phyloP scores from a whole-genome alignment of 2,113 vertebrate species.

The Dipodomys merriami region DNA sequence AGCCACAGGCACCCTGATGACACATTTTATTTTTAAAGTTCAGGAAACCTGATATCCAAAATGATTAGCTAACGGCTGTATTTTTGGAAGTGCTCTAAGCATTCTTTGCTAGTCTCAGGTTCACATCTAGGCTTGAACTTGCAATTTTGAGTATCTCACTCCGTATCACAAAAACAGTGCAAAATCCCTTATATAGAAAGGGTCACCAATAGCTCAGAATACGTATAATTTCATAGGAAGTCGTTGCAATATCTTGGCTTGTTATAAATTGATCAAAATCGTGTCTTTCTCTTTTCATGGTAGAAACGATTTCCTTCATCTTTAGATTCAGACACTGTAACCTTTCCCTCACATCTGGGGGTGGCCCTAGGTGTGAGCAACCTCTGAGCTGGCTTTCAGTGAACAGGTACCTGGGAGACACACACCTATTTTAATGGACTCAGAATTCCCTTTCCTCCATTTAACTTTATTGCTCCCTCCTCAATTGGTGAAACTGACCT shows the following conservation, averaged over 20 bases:
- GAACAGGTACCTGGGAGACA: neutral
- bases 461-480: neutral
- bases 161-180: neutral
- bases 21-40: neutral
- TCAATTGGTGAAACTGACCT: neutral
- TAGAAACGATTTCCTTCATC: conserved; percentile 29
- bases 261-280: conserved; percentile 27
- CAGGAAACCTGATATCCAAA: neutral
- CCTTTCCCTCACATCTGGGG: neutral
- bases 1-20: too few species aligned
- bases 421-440: neutral
- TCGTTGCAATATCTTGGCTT: neutral
- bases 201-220: neutral
- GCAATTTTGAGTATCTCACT: neutral
- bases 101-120: neutral
- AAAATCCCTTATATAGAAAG: conserved; percentile 15
- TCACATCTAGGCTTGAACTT: neutral
- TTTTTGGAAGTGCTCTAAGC: neutral
- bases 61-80: neutral
- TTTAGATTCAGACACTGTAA: neutral
- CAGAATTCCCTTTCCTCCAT: neutral
- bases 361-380: neutral
- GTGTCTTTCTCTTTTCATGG: neutral
- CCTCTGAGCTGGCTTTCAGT: neutral
- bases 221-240: neutral